Percentiles rank a stretch among this genome's conserved stretches.
Conservation (phyloP, 2,888 invertebrate genomes). For the Cephus nigrinus region DNA sequence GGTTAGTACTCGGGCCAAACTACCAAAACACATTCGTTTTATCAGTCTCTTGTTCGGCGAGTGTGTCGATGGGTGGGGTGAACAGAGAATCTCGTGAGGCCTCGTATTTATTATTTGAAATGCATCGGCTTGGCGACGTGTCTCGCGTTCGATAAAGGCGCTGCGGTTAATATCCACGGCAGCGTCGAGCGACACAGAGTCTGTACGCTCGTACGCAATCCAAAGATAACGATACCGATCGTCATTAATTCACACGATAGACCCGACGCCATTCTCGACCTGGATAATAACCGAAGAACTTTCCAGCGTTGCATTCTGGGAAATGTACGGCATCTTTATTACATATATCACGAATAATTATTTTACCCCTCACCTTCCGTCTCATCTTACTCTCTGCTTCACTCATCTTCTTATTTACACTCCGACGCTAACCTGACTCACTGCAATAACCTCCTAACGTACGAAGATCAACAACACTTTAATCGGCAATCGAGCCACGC, state of each 20-base stretch:
- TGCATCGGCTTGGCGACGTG: slow-evolving; percentile 6
- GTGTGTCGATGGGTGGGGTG: slow-evolving; percentile 1
- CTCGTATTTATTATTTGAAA: slow-evolving; percentile 2
- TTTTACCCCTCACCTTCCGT: not conserved
- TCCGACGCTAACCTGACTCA: not conserved
- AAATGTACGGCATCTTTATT: not conserved
- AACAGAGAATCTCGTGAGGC: slow-evolving; percentile 1
- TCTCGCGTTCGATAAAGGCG: slow-evolving; percentile 1
- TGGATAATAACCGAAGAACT: not conserved
- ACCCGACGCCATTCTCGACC: not conserved
- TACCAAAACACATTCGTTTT: slow-evolving; percentile 22
- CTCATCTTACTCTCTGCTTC: not conserved
- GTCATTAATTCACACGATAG: not conserved
- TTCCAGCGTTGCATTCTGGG: not conserved
- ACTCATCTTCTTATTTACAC: not conserved
- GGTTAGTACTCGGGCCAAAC: slow-evolving; percentile 13
- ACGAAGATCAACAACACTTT: not conserved
- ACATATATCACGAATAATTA: not conserved
- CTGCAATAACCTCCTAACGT: not conserved
- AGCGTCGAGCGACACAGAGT: not conserved
- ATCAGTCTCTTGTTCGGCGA: slow-evolving; percentile 16
- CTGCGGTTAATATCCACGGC: not conserved
- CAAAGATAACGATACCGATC: not conserved
- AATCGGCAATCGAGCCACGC: not conserved
- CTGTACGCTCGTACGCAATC: not conserved